Conservation (phyloP, 1,140 invertebrate species). For the Augochlora pura region DNA sequence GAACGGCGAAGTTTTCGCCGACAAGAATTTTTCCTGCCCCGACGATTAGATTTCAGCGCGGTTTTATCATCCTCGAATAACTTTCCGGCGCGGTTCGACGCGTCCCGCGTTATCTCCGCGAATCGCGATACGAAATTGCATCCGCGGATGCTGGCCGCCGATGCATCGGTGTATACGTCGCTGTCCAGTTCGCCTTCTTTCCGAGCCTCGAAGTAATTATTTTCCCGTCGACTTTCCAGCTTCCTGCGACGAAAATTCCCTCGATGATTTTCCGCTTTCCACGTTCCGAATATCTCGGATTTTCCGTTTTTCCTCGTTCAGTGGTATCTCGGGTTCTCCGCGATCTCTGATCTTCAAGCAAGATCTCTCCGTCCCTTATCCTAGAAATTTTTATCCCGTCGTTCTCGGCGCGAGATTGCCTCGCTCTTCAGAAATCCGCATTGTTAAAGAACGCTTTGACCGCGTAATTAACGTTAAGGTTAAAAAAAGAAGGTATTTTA, state of each 20-base stretch:
- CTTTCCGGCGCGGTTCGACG: background rate
- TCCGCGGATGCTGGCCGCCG: conserved; percentile 34
- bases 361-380: background rate
- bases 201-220: background rate
- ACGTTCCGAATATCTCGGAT: too few species aligned
- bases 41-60: background rate
- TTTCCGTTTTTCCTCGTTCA: too few species aligned
- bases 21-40: background rate
- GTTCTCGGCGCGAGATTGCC: too few species aligned
- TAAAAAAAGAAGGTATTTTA: too few species aligned
- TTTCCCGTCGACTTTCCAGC: background rate
- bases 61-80: conserved; percentile 14
- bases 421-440: too few species aligned
- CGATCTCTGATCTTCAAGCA: background rate
- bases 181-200: too few species aligned
- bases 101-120: background rate
- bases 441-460: too few species aligned
- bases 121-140: conserved; percentile 12
- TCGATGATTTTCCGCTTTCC: background rate
- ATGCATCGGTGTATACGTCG: conserved; percentile 3
- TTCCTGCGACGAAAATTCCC: too few species aligned
- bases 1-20: too few species aligned
- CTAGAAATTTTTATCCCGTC: background rate
- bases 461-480: too few species aligned
- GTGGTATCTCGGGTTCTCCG: background rate